Evolutionary conservation across 2,888 invertebrate genomes (phyloP).

Genomic region (Brachypterus glaber): DNA sequence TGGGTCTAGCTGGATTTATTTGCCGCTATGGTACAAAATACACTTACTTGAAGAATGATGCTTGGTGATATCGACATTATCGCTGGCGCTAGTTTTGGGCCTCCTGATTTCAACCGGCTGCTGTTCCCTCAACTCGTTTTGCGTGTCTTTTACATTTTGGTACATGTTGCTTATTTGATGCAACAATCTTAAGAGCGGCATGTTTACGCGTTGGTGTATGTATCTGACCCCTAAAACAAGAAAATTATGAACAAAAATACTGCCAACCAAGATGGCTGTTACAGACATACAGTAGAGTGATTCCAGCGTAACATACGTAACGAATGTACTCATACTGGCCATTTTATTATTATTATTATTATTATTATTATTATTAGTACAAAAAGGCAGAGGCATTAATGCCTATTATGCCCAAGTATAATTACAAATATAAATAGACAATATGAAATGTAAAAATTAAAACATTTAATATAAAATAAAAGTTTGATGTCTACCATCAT

Average conservation of each 20-base stretch:
- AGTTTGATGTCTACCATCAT: too few relatives aligned
- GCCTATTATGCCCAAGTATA: too few relatives aligned
- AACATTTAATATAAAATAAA: too few relatives aligned
- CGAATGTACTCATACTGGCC: too few relatives aligned
- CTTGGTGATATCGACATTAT: conserved; percentile 44
- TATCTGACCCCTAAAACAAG: conserved; percentile 63
- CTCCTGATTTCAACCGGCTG: conserved; percentile 41
- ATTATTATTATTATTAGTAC: too few relatives aligned
- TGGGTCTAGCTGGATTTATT: too few relatives aligned
- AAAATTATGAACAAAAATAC: neutral
- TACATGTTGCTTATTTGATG: conserved; percentile 98
- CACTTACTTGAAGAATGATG: conserved; percentile 52
- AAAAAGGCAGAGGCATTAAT: too few relatives aligned
- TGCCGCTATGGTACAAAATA: too few relatives aligned
- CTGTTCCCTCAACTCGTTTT: conserved; percentile 77
- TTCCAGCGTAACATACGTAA: too few relatives aligned
- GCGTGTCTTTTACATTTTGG: conserved; percentile 92
- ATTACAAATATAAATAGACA: too few relatives aligned
- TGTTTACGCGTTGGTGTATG: conserved; percentile 93
- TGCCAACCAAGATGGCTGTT: neutral
- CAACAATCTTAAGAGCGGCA: conserved; percentile 83
- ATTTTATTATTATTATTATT: too few relatives aligned
- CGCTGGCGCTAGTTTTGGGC: conserved; percentile 37
- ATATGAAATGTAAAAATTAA: too few relatives aligned
- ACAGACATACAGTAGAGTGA: neutral